phyloP scores from a whole-genome alignment of 2,888 invertebrate genomes.

The Orchestes rusci region DNA sequence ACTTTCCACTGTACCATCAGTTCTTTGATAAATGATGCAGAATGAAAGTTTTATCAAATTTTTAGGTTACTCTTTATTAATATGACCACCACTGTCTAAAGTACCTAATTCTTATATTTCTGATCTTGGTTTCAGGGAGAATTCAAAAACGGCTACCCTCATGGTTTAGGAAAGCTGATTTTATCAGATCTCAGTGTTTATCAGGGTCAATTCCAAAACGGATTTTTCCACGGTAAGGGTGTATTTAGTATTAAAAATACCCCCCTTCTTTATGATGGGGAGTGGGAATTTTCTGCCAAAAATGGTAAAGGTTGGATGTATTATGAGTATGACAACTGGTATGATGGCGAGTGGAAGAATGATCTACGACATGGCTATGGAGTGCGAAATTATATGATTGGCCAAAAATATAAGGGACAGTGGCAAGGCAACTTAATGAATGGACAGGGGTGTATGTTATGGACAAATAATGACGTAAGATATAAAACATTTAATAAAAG shows the following conservation, averaged over 20 bases:
- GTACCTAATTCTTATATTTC: too few relatives aligned
- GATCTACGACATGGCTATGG: conserved; percentile 48
- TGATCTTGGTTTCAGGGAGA: neutral
- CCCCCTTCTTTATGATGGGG: conserved; percentile 39
- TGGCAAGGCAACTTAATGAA: conserved; percentile 49
- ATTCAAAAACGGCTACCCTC: conserved; percentile 50
- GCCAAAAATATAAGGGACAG: conserved; percentile 51
- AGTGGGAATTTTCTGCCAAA: conserved; percentile 41
- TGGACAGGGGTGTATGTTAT: conserved; percentile 55
- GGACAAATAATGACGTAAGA: conserved; percentile 53
- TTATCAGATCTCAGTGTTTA: conserved; percentile 54
- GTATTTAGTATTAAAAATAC: conserved; percentile 32
- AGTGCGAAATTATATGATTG: conserved; percentile 48
- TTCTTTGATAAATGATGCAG: too few relatives aligned
- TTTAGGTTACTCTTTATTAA: too few relatives aligned
- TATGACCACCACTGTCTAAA: too few relatives aligned
- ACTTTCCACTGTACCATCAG: too few relatives aligned
- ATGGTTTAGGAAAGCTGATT: conserved; percentile 49
- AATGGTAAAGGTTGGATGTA: conserved; percentile 39
- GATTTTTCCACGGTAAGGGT: conserved; percentile 47
- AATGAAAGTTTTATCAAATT: too few relatives aligned
- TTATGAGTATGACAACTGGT: conserved; percentile 38
- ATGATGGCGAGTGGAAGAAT: conserved; percentile 44
- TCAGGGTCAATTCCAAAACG: conserved; percentile 51
- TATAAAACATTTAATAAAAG: neutral